Evolutionary conservation across 2,113 vertebrate species (phyloP).

Genomic region (Sceloporus undulatus): DNA sequence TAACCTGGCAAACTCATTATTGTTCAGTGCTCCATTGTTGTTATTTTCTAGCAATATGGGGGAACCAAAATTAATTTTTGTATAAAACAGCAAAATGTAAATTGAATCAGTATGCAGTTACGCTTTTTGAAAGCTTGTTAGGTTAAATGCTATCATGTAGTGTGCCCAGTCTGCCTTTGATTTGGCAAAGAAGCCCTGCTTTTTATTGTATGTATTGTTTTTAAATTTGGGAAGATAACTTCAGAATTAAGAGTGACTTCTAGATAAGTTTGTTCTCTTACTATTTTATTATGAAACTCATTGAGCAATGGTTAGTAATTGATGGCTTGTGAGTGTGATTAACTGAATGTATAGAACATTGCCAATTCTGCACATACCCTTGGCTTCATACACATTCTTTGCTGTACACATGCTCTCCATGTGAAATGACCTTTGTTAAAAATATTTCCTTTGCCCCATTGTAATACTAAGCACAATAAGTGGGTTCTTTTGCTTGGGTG

Average conservation of each 20-base stretch:
- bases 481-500: background rate
- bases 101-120: background rate
- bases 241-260: background rate
- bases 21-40: no score
- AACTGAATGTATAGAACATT: background rate
- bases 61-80: no score
- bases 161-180: background rate
- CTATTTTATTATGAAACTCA: background rate
- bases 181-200: background rate
- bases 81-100: background rate
- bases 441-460: slow-evolving; percentile 1
- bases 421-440: background rate
- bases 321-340: background rate
- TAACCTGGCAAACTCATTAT: no score
- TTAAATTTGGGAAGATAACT: background rate
- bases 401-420: no score
- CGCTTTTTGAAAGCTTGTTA: background rate
- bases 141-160: background rate
- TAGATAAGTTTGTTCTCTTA: background rate
- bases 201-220: background rate
- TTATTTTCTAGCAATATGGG: no score
- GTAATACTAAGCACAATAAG: background rate
- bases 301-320: no score
- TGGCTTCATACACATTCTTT: background rate
- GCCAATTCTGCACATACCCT: background rate